Base-by-base conservation (phyloP, 2,113 vertebrate genomes). In the Vulpes lagopus region DNA sequence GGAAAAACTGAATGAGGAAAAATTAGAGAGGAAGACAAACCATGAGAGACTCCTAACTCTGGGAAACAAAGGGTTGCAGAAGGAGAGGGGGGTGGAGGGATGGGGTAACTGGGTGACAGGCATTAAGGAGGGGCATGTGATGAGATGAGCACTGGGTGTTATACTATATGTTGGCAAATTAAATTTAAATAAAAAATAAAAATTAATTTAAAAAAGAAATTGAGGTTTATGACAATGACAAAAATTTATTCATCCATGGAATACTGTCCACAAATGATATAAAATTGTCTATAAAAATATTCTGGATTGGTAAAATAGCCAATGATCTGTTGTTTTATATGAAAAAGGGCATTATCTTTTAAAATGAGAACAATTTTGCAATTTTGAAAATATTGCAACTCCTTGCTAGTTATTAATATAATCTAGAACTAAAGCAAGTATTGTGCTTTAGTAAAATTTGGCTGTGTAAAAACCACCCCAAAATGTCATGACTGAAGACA, bases 321-420 rank as follows among this genome's bases (percentile, higher is more conserved):
- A 35, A 19, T 64, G 35, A 11, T 84, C 59, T 86, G 65, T n/a
- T 81, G 22, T 74, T 95, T 89, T 84, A 65, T 25, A 69, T 30
- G 57, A 19, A 5, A 87, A 91, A 57, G 4, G 30, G 12, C 67
- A 87, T 49, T 43, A 65, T 65, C 11, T 85, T 51, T 49, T 59
- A 69, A 67, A 88, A 89, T 49, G 19, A 15, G 32, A 86, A 67
- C 4, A 43, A 83, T 92, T 59, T 43, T 65, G n/a, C 4, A 43
- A 83, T 92, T 59, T 43, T 65, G 38, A 73, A 96, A 88, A 91
- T 92, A 89, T 11, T 92, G 22, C 12, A 69, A 83, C 38, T 86
- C 53, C 57, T 85, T 51, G 0, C 23, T 79, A 55, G 35, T 59
- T 79, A 67, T 43, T 92, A 85, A 96, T 91, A 78, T 71, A 74